A percentile compares a stretch with the other conserved stretches of the same genome.
Evolutionary conservation across 2,113 vertebrate genomes (phyloP).

Genomic region (Hystrix cristata): DNA sequence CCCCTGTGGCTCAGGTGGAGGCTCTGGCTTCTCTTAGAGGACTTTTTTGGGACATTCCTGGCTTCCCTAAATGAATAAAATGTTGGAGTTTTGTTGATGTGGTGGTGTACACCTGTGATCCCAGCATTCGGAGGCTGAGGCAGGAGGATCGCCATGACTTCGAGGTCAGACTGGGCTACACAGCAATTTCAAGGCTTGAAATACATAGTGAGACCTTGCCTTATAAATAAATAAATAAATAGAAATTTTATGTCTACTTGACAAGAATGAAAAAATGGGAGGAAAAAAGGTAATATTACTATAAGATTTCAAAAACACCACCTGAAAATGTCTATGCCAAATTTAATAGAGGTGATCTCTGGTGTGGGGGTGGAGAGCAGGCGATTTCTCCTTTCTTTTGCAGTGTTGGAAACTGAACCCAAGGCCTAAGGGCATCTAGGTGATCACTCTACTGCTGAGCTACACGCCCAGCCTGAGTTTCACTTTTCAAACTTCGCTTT

Average conservation of each 20-base stretch:
- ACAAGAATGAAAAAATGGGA: not conserved
- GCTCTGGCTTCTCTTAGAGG: conserved; percentile 76
- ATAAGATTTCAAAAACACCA: not conserved
- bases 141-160: not conserved
- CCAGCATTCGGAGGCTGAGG: not conserved
- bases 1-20: not conserved
- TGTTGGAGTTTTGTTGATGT: not conserved
- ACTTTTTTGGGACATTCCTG: conserved; percentile 80
- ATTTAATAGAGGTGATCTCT: not conserved
- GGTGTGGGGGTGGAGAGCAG: not conserved
- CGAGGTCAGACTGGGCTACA: not conserved
- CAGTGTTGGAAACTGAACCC: not conserved
- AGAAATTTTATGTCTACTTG: not conserved
- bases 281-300: not conserved
- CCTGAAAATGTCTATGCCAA: not conserved
- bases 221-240: not conserved
- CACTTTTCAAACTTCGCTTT: not conserved
- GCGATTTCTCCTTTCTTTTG: not conserved
- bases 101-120: not conserved
- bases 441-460: not conserved
- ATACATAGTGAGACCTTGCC: not conserved
- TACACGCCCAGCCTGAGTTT: not conserved
- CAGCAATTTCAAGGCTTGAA: not conserved
- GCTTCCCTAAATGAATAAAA: conserved; percentile 84
- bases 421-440: not conserved